Conservation (phyloP, 2,797 vertebrate genomes). For the Hippocampus kuda region DNA sequence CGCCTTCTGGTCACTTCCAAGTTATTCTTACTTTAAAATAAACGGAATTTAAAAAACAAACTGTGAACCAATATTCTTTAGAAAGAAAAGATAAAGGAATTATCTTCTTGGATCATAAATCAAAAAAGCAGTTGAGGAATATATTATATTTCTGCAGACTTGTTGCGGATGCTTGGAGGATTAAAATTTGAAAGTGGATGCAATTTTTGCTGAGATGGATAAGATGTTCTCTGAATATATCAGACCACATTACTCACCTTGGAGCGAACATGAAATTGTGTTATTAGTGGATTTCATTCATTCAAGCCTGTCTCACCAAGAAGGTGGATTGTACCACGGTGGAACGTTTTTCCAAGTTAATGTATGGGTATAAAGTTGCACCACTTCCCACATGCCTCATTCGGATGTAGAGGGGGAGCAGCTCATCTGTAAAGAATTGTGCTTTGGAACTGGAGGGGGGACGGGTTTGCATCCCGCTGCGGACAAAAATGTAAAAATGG, state of each 20-base stretch:
- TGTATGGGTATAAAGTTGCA: neutral
- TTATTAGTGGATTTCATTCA: neutral
- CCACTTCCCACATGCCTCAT: neutral
- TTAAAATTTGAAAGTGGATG: constrained; percentile 4
- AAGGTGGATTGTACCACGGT: neutral
- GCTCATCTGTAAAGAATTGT: neutral
- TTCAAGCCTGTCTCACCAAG: neutral
- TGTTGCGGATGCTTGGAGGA: neutral
- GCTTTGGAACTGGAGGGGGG: neutral
- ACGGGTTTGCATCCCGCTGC: neutral
- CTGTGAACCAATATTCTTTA: constrained; percentile 19
- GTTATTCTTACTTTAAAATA: neutral
- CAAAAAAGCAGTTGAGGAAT: constrained; percentile 29
- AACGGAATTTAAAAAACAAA: constrained; percentile 38
- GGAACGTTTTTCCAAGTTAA: neutral
- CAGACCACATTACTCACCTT: constrained; percentile 5
- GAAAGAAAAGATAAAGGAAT: constrained; percentile 25
- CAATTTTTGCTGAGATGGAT: neutral
- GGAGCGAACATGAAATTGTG: neutral
- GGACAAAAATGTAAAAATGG: neutral
- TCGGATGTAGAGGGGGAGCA: neutral
- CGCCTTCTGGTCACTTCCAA: too few relatives aligned
- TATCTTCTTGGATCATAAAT: constrained; percentile 33
- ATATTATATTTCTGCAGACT: constrained; percentile 9
- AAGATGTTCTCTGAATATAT: constrained; percentile 1